phyloP scores from a whole-genome alignment of 2,797 vertebrate genomes.

The Scomberomorus guttatus region DNA sequence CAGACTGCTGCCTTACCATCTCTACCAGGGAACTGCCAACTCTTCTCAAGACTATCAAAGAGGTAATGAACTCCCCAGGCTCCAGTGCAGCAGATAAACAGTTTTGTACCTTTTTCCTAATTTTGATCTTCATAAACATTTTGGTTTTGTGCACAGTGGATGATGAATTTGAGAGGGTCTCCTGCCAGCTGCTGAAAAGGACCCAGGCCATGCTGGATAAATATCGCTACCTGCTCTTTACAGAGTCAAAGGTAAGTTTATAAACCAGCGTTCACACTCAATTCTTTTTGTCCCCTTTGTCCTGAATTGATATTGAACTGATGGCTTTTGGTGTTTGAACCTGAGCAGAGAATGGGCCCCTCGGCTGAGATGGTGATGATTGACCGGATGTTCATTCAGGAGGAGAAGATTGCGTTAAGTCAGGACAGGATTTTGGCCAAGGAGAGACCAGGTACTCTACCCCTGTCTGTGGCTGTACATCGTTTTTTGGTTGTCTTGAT shows the following conservation, averaged over 20 bases:
- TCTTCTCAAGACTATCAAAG: constrained; percentile 88
- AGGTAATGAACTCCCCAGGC: constrained; percentile 78
- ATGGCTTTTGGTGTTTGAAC: constrained; percentile 58
- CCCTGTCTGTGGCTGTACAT: background rate
- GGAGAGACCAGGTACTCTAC: constrained; percentile 91
- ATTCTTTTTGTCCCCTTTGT: background rate
- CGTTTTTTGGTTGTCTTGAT: background rate
- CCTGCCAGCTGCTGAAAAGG: constrained; percentile 91
- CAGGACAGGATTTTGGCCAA: constrained; percentile 92
- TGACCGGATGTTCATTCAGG: constrained; percentile 97
- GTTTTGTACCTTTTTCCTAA: background rate
- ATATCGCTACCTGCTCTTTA: constrained; percentile 93
- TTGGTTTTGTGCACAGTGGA: constrained; percentile 85
- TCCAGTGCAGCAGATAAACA: background rate
- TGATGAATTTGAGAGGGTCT: constrained; percentile 94
- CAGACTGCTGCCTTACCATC: constrained; percentile 94
- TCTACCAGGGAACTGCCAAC: constrained; percentile 94
- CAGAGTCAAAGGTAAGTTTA: constrained; percentile 93
- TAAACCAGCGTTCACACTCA: constrained; percentile 41
- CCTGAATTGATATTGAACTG: constrained; percentile 63
- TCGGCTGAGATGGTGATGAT: constrained; percentile 99
- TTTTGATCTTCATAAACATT: background rate
- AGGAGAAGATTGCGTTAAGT: constrained; percentile 91
- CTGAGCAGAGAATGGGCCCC: constrained; percentile 91
- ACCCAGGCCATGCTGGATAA: constrained; percentile 98